phyloP scores from a whole-genome alignment of 2,113 vertebrate genomes.

The Genyomyrus donnyi region DNA sequence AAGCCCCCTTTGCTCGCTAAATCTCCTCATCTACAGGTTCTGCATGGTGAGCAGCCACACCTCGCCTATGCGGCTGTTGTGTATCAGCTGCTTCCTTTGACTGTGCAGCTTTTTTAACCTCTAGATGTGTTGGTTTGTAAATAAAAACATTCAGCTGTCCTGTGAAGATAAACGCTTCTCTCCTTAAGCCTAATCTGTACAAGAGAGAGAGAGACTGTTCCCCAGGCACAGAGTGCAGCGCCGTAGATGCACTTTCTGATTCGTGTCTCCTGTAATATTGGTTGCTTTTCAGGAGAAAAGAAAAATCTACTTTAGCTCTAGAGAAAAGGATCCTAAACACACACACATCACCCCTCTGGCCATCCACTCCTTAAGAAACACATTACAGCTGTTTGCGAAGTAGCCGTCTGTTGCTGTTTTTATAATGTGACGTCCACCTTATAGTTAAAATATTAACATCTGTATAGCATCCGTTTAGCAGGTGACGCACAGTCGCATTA shows the following conservation, averaged over 20 bases:
- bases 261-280: neutral
- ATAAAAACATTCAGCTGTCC: conserved; percentile 2
- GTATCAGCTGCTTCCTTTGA: neutral
- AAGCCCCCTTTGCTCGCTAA: neutral
- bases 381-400: neutral
- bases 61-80: neutral
- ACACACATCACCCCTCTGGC: neutral
- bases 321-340: neutral
- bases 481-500: neutral
- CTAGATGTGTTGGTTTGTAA: neutral
- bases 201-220: neutral
- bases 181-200: neutral
- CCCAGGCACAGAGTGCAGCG: neutral
- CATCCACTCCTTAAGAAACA: neutral
- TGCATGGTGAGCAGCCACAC: neutral
- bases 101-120: neutral
- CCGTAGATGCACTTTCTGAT: neutral
- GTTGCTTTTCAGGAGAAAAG: neutral
- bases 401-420: neutral
- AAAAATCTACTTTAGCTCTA: neutral
- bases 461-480: neutral
- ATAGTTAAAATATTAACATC: neutral
- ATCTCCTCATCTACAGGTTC: neutral
- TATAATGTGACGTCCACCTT: neutral
- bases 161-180: neutral